Base-by-base conservation (phyloP, 1,140 invertebrate species). In the Argopecten irradians region DNA sequence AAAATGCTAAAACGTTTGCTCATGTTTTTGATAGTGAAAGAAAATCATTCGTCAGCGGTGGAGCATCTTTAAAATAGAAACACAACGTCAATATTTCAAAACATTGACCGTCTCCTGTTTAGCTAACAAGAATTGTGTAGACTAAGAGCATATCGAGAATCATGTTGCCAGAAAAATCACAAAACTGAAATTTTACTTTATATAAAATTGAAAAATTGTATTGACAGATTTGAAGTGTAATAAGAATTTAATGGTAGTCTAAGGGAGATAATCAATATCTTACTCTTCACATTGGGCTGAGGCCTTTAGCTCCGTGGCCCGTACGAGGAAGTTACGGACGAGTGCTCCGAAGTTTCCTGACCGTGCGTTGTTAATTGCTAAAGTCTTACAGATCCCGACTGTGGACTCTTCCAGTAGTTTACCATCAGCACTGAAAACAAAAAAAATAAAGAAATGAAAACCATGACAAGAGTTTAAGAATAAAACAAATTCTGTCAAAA, bases 261-360 rank as follows among this genome's bases (percentile, higher is more conserved):
- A 55, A 16, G 55, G 32, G 28, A 88, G n/a, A 39, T 35, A 39
- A 46, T 89, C 28, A n/a, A 71, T 8, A 22, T 96, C 96, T 96
- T 96, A 98, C 98, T 98, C 98, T 94, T 98, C 97, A 95, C 97
- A 97, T 93, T 98, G 97, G 22, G 97, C 97, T 7, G 98, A 97
- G 7, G 97, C 97, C 86, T 98, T 96, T 87, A 99, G 96, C 93
- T 98, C 98, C 0, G 96, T 96, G 0, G 97, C 97, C 94, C 97
- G 96, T 9, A 97, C 96, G 33, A 98, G 96, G 94, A 98, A 98
- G 19, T 98, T 97, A 89, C 97, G 97, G 35, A 99, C 97, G 13
- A 99, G 95, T 1, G 98, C 97, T 34, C 97, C 97, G 91, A 99
- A 97, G 95, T 99, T 99, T 34, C 98, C 98, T 11, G 98, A 98